A percentile compares a stretch with the other conserved stretches of the same genome.
phyloP scores from a whole-genome alignment of 2,797 vertebrate species.

The Falco columbarius region DNA sequence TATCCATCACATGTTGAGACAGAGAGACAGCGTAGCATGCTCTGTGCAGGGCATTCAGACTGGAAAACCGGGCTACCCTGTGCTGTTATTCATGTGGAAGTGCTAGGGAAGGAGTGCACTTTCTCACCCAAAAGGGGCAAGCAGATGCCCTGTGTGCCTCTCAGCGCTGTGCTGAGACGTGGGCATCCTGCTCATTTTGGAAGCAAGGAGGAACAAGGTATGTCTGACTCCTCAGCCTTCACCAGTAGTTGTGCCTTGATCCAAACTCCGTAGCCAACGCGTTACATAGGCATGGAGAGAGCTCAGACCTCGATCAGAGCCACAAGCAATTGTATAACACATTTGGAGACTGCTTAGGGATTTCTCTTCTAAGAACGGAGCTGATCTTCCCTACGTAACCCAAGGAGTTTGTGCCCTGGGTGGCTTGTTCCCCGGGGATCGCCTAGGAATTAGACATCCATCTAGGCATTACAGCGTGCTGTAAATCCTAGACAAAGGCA shows the following conservation, averaged over 20 bases:
- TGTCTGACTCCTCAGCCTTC: not conserved
- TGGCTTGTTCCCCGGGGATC: not conserved
- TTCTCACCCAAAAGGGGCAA: not conserved
- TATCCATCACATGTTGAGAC: fast-evolving
- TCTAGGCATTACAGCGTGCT: not conserved
- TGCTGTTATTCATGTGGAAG: not conserved
- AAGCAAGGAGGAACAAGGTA: not conserved
- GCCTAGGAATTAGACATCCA: not conserved
- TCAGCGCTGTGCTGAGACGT: not conserved
- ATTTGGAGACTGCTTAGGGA: not conserved
- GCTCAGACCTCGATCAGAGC: not conserved
- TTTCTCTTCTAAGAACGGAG: not conserved
- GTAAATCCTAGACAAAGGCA: not conserved
- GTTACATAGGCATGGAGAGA: not conserved
- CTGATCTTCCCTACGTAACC: not conserved
- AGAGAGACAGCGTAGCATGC: not conserved
- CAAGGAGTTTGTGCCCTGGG: not conserved
- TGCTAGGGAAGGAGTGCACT: not conserved
- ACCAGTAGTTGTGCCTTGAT: not conserved
- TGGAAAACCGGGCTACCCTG: not conserved
- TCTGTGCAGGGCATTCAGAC: not conserved
- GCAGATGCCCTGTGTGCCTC: not conserved
- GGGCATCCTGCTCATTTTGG: not conserved
- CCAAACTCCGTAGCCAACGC: fast-evolving
- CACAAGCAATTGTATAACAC: fast-evolving